A percentile compares a stretch with the other conserved stretches of the same genome.
Evolutionary conservation across 2,797 vertebrate genomes (phyloP).

Genomic region (Acomys russatus): DNA sequence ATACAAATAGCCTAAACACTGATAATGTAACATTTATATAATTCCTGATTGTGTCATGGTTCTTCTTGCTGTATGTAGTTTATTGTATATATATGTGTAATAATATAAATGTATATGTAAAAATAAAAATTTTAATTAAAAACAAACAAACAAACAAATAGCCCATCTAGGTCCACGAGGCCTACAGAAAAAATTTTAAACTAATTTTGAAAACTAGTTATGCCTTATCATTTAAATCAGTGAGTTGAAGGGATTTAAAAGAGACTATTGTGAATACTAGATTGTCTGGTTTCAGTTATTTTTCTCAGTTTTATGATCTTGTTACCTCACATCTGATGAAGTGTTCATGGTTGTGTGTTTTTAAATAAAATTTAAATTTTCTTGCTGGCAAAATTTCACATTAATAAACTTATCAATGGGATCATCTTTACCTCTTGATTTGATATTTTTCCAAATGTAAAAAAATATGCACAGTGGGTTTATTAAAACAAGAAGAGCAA

Average conservation of each 20-base stretch:
- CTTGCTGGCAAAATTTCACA: conserved; percentile 65
- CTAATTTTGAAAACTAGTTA: conserved; percentile 8
- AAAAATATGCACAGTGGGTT: conserved; percentile 43
- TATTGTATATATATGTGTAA: too few relatives aligned
- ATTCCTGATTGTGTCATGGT: too few relatives aligned
- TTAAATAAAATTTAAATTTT: conserved; percentile 68
- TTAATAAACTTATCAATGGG: conserved; percentile 65
- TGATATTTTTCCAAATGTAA: conserved; percentile 65
- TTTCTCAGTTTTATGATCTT: conserved; percentile 13
- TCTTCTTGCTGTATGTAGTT: too few relatives aligned
- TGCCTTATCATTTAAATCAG: conserved; percentile 16
- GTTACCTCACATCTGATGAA: conserved; percentile 42
- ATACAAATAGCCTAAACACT: too few relatives aligned
- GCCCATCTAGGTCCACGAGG: background rate
- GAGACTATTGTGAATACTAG: conserved; percentile 23
- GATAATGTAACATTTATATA: too few relatives aligned
- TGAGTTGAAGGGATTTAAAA: background rate
- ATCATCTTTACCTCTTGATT: conserved; percentile 66
- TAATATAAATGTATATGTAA: too few relatives aligned
- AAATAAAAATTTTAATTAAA: too few relatives aligned
- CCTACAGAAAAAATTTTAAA: background rate
- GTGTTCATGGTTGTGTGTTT: conserved; percentile 69
- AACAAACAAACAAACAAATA: too few relatives aligned
- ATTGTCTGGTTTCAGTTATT: conserved; percentile 58
- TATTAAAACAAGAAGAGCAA: conserved; percentile 20